Evolutionary conservation across 2,797 vertebrate species (phyloP).

Genomic region (Etheostoma perlongum): DNA sequence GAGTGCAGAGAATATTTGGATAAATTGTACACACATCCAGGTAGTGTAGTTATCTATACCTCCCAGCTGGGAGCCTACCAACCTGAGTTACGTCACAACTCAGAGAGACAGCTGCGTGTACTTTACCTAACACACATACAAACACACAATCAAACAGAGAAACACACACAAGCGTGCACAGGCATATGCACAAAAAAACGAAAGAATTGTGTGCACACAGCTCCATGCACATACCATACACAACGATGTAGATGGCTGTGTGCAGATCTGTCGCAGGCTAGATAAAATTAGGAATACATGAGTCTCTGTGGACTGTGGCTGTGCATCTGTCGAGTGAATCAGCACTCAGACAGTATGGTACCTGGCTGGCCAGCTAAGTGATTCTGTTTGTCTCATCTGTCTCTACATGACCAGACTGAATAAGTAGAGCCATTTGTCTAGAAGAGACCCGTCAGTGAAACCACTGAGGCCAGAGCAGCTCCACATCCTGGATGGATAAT

Average conservation of each 20-base stretch:
- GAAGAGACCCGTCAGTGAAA: slow-evolving; percentile 49
- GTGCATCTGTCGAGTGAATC: slow-evolving; percentile 74
- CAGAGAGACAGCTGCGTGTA: slow-evolving; percentile 63
- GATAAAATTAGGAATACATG: slow-evolving; percentile 56
- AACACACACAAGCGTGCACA: slow-evolving; percentile 5
- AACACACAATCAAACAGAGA: slow-evolving; percentile 5
- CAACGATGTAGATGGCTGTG: slow-evolving; percentile 21
- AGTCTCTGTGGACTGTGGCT: slow-evolving; percentile 62
- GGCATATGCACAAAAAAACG: slow-evolving; percentile 1
- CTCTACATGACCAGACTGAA: slow-evolving; percentile 64
- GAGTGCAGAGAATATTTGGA: slow-evolving; percentile 40
- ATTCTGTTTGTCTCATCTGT: slow-evolving; percentile 76
- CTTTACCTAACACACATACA: slow-evolving; percentile 54
- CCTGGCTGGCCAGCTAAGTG: slow-evolving; percentile 62
- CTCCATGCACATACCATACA: slow-evolving; percentile 21
- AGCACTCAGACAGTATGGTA: slow-evolving; percentile 59
- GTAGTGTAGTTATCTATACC: slow-evolving; percentile 51
- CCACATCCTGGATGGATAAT: slow-evolving; percentile 51
- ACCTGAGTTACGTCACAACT: slow-evolving; percentile 65
- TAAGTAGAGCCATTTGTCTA: slow-evolving; percentile 67
- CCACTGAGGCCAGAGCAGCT: slow-evolving; percentile 38
- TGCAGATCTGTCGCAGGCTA: slow-evolving; percentile 42
- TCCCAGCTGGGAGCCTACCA: slow-evolving; percentile 59
- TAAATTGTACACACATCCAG: slow-evolving; percentile 15
- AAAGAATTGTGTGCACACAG: slow-evolving; percentile 17